These are phyloP conservation scores for Trinectes maculatus DNA, from an alignment of 2,113 vertebrate genomes.

Conservation along the genomic window DNA sequence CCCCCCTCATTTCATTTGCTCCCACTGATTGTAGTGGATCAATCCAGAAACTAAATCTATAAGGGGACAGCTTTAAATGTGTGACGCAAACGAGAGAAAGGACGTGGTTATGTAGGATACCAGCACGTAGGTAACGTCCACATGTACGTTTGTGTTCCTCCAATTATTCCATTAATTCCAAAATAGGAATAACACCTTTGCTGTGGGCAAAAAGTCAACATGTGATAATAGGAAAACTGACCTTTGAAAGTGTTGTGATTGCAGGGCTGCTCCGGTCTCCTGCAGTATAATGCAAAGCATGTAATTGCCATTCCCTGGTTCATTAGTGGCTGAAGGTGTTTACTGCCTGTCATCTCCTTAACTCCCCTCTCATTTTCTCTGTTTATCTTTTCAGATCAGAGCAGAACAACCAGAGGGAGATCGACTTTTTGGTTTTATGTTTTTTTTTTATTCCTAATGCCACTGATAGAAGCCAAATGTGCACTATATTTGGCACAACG, in stretches of 20 bases:
- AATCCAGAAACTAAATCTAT: not conserved
- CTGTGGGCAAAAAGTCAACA: not conserved
- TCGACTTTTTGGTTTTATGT: not conserved
- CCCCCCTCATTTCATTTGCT: no score
- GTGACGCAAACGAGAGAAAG: no score
- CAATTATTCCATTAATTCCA: not conserved
- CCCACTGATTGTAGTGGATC: no score
- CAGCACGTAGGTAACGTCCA: not conserved
- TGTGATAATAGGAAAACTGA: not conserved
- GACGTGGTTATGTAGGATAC: no score
- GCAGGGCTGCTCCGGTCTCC: not conserved
- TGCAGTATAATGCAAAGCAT: not conserved
- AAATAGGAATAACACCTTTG: not conserved
- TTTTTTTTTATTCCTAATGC: not conserved
- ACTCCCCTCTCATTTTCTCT: not conserved
- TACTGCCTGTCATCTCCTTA: not conserved
- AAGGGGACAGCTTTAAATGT: not conserved
- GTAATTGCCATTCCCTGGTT: not conserved
- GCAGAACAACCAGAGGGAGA: slow-evolving; percentile 4
- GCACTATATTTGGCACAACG: slow-evolving; percentile 16
- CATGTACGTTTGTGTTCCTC: not conserved
- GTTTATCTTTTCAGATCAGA: slow-evolving; percentile 17
- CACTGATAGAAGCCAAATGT: slow-evolving; percentile 21
- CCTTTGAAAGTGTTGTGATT: not conserved
- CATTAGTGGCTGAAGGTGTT: not conserved